Evolutionary conservation across 2,797 vertebrate species (phyloP), one percentile per base, ranked within the genome.

Genomic region (Poeciliopsis gracilis): DNA sequence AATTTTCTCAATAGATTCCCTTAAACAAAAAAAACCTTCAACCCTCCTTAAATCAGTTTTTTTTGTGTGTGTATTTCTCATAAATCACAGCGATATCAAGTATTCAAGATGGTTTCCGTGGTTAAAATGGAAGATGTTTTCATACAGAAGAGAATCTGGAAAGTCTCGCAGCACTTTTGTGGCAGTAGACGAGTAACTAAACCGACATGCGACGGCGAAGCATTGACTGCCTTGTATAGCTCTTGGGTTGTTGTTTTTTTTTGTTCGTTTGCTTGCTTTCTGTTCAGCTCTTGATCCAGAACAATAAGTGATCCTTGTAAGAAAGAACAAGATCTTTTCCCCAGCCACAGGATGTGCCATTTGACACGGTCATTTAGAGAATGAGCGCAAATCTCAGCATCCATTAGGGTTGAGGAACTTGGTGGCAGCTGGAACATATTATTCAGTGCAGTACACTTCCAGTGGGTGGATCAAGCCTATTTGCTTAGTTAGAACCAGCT

Each of bases 361-460:
- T 67, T 67, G 63, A 67, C 63, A 41, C 36, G 63, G 63, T 41
- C 36, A 67, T 67, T 67, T 67, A 67, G 63, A 41, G 63, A 67
- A 67, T 41, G 63, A 67, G 38, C 1, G 36, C 63, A 25, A 41
- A 67, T 67, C 36, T 41, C 63, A 23, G 63, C 11, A 41, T 67
- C 63, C 36, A 41, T 41, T 41, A 25, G 36, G 36, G 63, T 67
- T 25, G 41, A 67, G 5, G 20, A 41, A 23, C 63, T 67, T n/a
- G 38, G 63, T 41, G 63, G 63, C 63, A 67, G 63, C 63, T 67
- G 63, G 63, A 67, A 67, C 38, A 13, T 41, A 67, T 67, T 67
- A 67, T 41, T 67, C 11, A 41, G 63, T 9, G 63, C 63, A 41
- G 63, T n/a, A 41, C 63, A 25, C 36, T 67, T 67, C 63, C 63